phyloP scores from a whole-genome alignment of 2,888 invertebrate genomes.

The Tetragonula carbonaria region DNA sequence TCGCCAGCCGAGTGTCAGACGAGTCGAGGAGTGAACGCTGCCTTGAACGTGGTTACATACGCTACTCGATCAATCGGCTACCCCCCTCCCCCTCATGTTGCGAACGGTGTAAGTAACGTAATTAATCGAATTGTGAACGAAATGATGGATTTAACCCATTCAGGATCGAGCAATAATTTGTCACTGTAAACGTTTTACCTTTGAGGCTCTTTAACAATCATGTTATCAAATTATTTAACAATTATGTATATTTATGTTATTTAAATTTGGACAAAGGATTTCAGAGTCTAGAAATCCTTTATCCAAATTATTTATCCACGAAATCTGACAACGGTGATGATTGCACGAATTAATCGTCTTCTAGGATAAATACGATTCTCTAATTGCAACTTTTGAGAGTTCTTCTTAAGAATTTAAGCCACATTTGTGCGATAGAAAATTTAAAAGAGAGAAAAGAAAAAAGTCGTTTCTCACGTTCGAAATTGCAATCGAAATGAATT shows the following conservation, averaged over 20 bases:
- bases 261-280: too few species aligned
- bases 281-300: too few species aligned
- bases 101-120: conserved; percentile 3
- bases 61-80: conserved; percentile 9
- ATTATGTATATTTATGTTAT: too few species aligned
- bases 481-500: too few species aligned
- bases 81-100: background rate
- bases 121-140: background rate
- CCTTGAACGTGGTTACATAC: conserved; percentile 51
- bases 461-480: background rate
- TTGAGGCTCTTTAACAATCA: too few species aligned
- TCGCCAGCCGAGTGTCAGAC: conserved; percentile 43
- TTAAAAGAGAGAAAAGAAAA: background rate
- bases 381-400: background rate
- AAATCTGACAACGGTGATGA: too few species aligned
- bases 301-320: too few species aligned
- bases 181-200: background rate
- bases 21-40: conserved; percentile 31
- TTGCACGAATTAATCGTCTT: too few species aligned
- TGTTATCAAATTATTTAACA: too few species aligned
- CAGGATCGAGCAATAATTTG: background rate
- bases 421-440: background rate
- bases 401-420: background rate
- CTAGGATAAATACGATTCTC: too few species aligned
- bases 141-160: background rate